These are phyloP conservation scores for Diplosoma virens DNA, from an alignment of 23 tunicate genomes.

Conservation along the genomic window DNA sequence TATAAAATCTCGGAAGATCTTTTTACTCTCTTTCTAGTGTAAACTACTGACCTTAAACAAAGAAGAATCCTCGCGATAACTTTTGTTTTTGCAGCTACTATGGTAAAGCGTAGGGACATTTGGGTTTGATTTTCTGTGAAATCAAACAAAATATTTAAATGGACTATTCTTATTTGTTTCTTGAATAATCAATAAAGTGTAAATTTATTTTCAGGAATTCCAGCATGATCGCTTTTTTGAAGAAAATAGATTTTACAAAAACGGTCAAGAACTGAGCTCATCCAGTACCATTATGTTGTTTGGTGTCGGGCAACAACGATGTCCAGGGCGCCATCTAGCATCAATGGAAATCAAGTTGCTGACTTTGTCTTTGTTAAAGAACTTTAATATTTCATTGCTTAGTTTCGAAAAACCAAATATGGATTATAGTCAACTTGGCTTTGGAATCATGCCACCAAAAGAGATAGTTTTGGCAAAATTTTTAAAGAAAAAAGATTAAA, in stretches of 20 bases:
- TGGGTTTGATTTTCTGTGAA: no score
- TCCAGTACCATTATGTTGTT: conserved; percentile 61
- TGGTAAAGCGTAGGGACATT: no score
- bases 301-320: conserved; percentile 55
- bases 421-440: conserved; percentile 58
- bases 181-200: no score
- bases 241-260: neutral
- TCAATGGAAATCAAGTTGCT: conserved; percentile 57
- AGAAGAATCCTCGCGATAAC: no score
- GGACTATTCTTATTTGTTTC: no score
- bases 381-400: conserved; percentile 5
- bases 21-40: no score
- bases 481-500: no score
- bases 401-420: conserved; percentile 23
- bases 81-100: no score
- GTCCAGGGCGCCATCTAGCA: conserved; percentile 79
- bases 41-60: no score
- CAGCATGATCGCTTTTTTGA: conserved; percentile 43
- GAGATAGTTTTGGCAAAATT: neutral
- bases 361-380: conserved; percentile 18
- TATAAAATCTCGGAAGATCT: no score
- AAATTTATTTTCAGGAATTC: conserved; percentile 47
- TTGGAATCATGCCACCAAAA: conserved; percentile 82
- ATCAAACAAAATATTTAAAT: no score
- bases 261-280: conserved; percentile 24